phyloP scores from a whole-genome alignment of 2,888 invertebrate genomes.

The Drosophila lacicola region DNA sequence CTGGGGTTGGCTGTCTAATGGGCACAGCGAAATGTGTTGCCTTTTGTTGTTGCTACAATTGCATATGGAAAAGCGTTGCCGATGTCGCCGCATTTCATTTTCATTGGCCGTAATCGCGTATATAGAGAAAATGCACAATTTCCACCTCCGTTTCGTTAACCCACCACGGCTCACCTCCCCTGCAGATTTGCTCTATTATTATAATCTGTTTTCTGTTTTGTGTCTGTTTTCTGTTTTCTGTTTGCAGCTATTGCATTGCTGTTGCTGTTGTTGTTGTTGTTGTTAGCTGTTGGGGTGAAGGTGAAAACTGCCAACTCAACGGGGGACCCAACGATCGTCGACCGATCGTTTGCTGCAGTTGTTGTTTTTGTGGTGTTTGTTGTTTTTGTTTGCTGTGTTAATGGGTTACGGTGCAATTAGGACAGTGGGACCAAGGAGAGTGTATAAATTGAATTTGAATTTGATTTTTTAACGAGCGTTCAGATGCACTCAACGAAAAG shows the following conservation, averaged over 20 bases:
- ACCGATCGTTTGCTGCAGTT: slow-evolving; percentile 46
- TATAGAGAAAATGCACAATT: slow-evolving; percentile 48
- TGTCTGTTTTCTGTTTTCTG: slow-evolving; percentile 37
- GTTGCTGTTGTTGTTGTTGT: slow-evolving; percentile 4
- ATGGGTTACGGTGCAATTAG: slow-evolving; percentile 79
- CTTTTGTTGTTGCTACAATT: slow-evolving; percentile 26
- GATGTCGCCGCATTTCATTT: slow-evolving; percentile 56
- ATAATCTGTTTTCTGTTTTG: slow-evolving; percentile 38
- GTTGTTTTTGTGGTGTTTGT: slow-evolving; percentile 7
- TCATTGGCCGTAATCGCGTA: slow-evolving; percentile 52
- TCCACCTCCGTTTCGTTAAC: slow-evolving; percentile 9
- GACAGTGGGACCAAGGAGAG: slow-evolving; percentile 57
- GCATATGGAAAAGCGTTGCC: slow-evolving; percentile 51
- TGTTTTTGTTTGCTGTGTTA: slow-evolving; percentile 60
- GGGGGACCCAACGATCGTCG: slow-evolving; percentile 48
- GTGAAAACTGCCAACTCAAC: slow-evolving; percentile 63
- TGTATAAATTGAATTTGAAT: slow-evolving; percentile 53
- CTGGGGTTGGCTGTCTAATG: slow-evolving; percentile 38
- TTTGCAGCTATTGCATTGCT: slow-evolving; percentile 34
- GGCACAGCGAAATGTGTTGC: slow-evolving; percentile 59
- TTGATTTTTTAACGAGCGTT: slow-evolving; percentile 10
- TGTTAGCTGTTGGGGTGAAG: slow-evolving; percentile 67
- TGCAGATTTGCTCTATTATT: slow-evolving; percentile 53
- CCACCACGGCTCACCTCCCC: slow-evolving; percentile 2
- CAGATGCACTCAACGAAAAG: slow-evolving; percentile 7